These are phyloP conservation scores for Sycophila sp. DNA, from an alignment of 1,140 invertebrate genomes.

Conservation along the genomic window DNA sequence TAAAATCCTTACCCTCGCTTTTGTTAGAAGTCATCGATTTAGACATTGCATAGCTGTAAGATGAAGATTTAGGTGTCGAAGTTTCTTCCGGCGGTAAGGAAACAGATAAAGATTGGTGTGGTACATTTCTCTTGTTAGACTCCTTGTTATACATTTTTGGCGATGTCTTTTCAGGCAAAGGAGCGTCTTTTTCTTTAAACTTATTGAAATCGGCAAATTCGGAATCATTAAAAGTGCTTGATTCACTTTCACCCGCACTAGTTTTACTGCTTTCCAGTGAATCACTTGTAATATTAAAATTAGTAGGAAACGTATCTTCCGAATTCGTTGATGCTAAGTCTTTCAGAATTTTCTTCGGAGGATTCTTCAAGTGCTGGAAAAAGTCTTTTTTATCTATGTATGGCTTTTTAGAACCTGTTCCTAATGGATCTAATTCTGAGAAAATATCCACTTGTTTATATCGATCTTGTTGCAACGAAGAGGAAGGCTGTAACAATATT, in stretches of 20 bases:
- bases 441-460: slow-evolving; percentile 79
- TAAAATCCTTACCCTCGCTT: slow-evolving; percentile 28
- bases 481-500: slow-evolving; percentile 11
- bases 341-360: slow-evolving; percentile 89
- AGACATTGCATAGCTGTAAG: slow-evolving; percentile 30
- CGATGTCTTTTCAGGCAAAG: slow-evolving; percentile 37
- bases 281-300: slow-evolving; percentile 54
- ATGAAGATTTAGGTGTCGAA: slow-evolving; percentile 36
- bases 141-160: slow-evolving; percentile 46
- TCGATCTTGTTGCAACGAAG: background rate
- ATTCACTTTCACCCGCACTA: slow-evolving; percentile 37
- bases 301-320: slow-evolving; percentile 58
- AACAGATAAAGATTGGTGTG: slow-evolving; percentile 74
- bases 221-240: slow-evolving; percentile 50
- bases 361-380: slow-evolving; percentile 93
- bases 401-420: slow-evolving; percentile 87
- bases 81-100: slow-evolving; percentile 73
- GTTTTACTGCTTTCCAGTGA: slow-evolving; percentile 48
- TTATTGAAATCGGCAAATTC: slow-evolving; percentile 63
- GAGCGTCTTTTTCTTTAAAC: slow-evolving; percentile 55
- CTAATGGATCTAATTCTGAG: slow-evolving; percentile 90
- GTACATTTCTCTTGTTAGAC: slow-evolving; percentile 41
- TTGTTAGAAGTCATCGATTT: slow-evolving; percentile 23
- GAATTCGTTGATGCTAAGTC: slow-evolving; percentile 73
- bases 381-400: slow-evolving; percentile 96